Conservation (phyloP, 2,888 invertebrate genomes). For the Gymnoscelis rufifasciata region DNA sequence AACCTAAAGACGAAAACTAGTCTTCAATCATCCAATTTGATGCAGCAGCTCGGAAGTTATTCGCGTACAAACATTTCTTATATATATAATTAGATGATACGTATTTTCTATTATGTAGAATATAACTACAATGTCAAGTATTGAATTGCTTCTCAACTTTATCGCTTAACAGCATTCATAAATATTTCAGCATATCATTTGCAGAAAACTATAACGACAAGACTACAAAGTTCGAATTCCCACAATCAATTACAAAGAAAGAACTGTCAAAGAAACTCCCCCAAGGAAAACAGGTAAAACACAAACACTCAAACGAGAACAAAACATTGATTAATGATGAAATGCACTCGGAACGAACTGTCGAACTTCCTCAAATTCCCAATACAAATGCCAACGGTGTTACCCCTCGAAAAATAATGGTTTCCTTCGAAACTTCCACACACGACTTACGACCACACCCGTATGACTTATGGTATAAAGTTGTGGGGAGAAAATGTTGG, state of each 20-base stretch:
- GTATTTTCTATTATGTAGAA: no score
- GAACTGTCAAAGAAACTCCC: constrained; percentile 62
- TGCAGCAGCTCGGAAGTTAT: no score
- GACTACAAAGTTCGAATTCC: constrained; percentile 32
- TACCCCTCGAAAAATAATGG: constrained; percentile 76
- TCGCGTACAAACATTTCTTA: no score
- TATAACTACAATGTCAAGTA: no score
- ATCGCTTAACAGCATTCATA: no score
- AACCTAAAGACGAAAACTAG: no score
- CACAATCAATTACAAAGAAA: constrained; percentile 66
- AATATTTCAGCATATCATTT: no score
- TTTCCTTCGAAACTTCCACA: constrained; percentile 49
- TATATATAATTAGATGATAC: no score
- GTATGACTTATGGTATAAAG: constrained; percentile 11
- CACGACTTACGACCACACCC: constrained; percentile 29
- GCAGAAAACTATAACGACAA: no score
- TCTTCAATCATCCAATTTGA: no score
- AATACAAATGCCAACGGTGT: constrained; percentile 73
- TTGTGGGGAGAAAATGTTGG: constrained; percentile 35
- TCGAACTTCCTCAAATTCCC: constrained; percentile 78
- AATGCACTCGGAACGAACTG: constrained; percentile 80
- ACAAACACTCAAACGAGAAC: constrained; percentile 63
- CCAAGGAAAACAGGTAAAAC: constrained; percentile 67
- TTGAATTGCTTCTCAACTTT: no score
- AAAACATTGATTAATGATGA: constrained; percentile 78